Evolutionary conservation across 2,888 invertebrate species (phyloP).

Genomic region (Muscina levida): DNA sequence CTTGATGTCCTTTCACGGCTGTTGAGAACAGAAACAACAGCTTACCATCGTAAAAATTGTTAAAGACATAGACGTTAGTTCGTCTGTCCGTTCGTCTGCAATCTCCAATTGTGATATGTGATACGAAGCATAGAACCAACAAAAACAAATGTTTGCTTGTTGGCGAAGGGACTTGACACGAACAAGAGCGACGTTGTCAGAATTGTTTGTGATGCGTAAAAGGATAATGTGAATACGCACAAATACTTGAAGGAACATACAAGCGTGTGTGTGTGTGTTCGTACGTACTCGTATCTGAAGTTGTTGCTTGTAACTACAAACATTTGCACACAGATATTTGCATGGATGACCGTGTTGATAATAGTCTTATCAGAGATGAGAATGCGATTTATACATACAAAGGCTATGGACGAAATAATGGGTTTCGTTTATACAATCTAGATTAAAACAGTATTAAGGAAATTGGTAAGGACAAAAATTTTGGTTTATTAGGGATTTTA

Average conservation of each 20-base stretch:
- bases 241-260: slow-evolving; percentile 38
- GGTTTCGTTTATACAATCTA: too few species aligned
- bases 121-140: neutral
- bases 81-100: neutral
- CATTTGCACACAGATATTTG: neutral
- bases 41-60: neutral
- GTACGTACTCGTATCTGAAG: too few species aligned
- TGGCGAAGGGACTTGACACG: slow-evolving; percentile 43
- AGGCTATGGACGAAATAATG: too few species aligned
- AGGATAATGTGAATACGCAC: slow-evolving; percentile 40
- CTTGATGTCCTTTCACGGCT: slow-evolving; percentile 12
- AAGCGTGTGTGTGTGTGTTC: too few species aligned
- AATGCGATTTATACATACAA: too few species aligned
- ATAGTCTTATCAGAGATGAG: too few species aligned
- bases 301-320: too few species aligned
- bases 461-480: too few species aligned
- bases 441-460: too few species aligned
- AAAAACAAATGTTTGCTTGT: slow-evolving; percentile 34
- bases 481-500: too few species aligned
- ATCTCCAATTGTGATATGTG: too few species aligned
- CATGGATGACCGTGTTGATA: too few species aligned
- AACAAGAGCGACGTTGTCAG: slow-evolving; percentile 46
- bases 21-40: slow-evolving; percentile 22
- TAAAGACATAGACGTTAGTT: neutral
- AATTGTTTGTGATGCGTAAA: slow-evolving; percentile 47